Conservation (phyloP, 2,888 invertebrate genomes). For the Carcina quercana region DNA sequence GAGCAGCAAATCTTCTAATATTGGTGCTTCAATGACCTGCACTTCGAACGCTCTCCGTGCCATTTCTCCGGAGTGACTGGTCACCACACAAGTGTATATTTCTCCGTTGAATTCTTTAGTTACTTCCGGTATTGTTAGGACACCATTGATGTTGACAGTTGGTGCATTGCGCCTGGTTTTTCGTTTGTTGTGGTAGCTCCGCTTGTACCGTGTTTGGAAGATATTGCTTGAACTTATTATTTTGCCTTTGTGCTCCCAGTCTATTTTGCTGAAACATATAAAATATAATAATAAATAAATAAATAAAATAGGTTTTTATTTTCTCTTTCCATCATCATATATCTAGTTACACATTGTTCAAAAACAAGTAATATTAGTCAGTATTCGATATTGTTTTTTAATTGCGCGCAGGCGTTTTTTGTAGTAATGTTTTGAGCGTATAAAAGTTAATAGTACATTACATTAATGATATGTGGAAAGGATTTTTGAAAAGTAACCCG, state of each 20-base stretch:
- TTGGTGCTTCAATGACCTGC: constrained; percentile 83
- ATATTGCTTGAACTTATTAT: constrained; percentile 46
- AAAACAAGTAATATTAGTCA: too few species aligned
- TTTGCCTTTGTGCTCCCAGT: constrained; percentile 64
- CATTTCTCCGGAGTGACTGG: constrained; percentile 79
- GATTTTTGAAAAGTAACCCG: too few species aligned
- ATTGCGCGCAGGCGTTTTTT: too few species aligned
- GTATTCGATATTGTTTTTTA: too few species aligned
- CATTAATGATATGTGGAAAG: too few species aligned
- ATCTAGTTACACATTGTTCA: too few species aligned
- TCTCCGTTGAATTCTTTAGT: constrained; percentile 81
- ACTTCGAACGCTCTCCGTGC: constrained; percentile 76
- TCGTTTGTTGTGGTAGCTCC: constrained; percentile 30
- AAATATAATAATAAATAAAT: background rate
- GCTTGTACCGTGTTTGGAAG: constrained; percentile 52
- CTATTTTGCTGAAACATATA: constrained; percentile 53
- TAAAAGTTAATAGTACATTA: too few species aligned
- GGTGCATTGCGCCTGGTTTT: constrained; percentile 43
- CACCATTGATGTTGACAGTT: constrained; percentile 65
- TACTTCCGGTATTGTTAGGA: constrained; percentile 76
- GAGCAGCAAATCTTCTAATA: constrained; percentile 86
- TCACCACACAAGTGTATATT: constrained; percentile 85
- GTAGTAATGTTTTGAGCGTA: too few species aligned
- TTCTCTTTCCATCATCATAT: too few species aligned
- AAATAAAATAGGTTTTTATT: background rate